Evolutionary conservation across 2,888 invertebrate genomes (phyloP).

Genomic region (Temnothorax unifasciatus): DNA sequence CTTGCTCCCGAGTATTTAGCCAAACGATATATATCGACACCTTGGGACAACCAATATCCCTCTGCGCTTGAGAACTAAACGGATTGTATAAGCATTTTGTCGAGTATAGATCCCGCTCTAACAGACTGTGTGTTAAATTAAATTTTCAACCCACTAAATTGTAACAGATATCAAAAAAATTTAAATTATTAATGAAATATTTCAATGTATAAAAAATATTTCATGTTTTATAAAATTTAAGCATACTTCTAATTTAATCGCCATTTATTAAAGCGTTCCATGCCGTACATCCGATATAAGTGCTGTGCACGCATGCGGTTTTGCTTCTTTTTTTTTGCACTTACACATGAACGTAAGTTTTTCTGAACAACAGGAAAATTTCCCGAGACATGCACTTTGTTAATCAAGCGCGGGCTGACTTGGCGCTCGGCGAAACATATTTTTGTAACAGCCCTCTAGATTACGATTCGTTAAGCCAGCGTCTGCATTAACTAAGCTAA

Average conservation of each 20-base stretch:
- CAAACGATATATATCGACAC: conserved; percentile 43
- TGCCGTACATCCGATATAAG: conserved; percentile 6
- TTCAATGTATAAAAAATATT: background rate
- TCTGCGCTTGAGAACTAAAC: background rate
- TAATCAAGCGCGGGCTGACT: conserved; percentile 57
- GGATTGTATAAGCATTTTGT: background rate
- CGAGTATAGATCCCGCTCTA: background rate
- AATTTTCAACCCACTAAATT: background rate
- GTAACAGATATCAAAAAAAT: background rate
- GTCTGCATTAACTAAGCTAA: conserved; percentile 69
- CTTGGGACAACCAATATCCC: conserved; percentile 40
- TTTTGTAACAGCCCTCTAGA: conserved; percentile 60
- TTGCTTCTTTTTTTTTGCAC: background rate
- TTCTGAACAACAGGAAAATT: conserved; percentile 49
- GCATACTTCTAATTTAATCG: background rate
- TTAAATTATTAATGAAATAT: background rate
- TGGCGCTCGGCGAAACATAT: conserved; percentile 61
- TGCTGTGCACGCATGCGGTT: background rate
- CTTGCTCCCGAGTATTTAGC: conserved; percentile 44
- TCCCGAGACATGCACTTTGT: conserved; percentile 38
- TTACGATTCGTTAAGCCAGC: conserved; percentile 73
- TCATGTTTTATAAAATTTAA: background rate
- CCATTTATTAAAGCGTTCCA: background rate
- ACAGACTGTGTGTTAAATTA: conserved; percentile 2
- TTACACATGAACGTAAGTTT: conserved; percentile 16